Conservation (phyloP, 2,888 invertebrate species). For the Eucriotettix oculatus region DNA sequence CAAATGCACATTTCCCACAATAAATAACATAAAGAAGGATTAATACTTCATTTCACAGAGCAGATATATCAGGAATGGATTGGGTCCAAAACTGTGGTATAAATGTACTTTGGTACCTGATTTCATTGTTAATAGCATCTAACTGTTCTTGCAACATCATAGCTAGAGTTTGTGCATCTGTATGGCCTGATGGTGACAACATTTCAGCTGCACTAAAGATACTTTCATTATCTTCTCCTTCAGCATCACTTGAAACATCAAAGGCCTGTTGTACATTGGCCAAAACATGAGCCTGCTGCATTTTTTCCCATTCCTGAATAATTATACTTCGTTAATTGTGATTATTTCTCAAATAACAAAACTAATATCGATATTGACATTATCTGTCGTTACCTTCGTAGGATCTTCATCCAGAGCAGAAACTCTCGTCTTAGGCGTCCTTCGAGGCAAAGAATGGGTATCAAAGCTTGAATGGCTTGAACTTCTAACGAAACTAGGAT, state of each 20-base stretch:
- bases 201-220: conserved; percentile 56
- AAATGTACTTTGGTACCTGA: conserved; percentile 33
- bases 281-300: conserved; percentile 80
- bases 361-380: not conserved
- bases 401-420: conserved; percentile 46
- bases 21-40: no score
- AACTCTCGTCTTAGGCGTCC: conserved; percentile 32
- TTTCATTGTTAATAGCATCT: conserved; percentile 99
- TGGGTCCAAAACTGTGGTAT: conserved; percentile 17
- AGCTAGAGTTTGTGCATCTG: conserved; percentile 94
- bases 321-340: not conserved
- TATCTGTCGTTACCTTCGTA: conserved; percentile 24
- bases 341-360: not conserved
- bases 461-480: conserved; percentile 65
- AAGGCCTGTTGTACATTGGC: conserved; percentile 86
- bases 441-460: conserved; percentile 49
- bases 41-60: no score
- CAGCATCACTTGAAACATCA: conserved; percentile 75
- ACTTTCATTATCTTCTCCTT: conserved; percentile 61
- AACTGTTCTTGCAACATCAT: conserved; percentile 98
- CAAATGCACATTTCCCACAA: no score
- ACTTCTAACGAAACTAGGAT: conserved; percentile 48
- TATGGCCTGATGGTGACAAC: conserved; percentile 48
- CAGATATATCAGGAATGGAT: no score
- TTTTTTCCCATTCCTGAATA: conserved; percentile 78